Evolutionary conservation across 2,888 invertebrate genomes (phyloP), one percentile per base, ranked within the genome.

Genomic region (Conus canariensis): DNA sequence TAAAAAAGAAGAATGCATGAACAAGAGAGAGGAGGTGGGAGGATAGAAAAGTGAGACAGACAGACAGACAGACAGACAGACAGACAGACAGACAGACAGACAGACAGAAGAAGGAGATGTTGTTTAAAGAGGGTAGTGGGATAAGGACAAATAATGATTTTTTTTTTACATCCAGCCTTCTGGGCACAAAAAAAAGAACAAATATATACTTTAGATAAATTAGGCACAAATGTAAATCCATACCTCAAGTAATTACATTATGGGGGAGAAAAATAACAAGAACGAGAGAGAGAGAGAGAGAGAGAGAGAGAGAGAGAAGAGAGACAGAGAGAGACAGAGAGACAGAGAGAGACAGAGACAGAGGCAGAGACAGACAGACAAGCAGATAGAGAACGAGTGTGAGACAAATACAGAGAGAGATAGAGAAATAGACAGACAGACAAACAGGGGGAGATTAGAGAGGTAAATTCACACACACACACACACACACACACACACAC

Each of bases 391-490:
- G 64, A 64, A 64, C 64, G 64, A 64, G 74, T n/a, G 74, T 16
- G 74, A 74, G 74, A 74, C 16, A 74, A n/a, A 74, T 12, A 74
- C 16, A 74, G 74, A 82, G 82, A 74, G 74, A 88, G 4, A 25
- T 14, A 56, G 88, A 70, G 70, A 70, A 45, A 88, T n/a, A 88
- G 70, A 70, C 16, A 88, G 70, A 70, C 45, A 70, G 88, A 70
- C 30, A 77, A 58, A 77, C 22, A 74, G 74, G 19, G 74, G 19
- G 19, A 74, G 74, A 74, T 45, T 8, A 22, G 0, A n/a, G 74
- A 74, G 74, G 9, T 1, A 74, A n/a, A 74, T 12, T 19, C 8
- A 22, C 16, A 74, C 22, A 74, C 8, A 74, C 16, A 74, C 16
- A 74, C 9, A 74, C 16, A 74, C 45, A 45, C 45, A 45, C 45